Evolutionary conservation across 1,140 invertebrate genomes (phyloP), one percentile per base, ranked within the genome.

Genomic region (Drosophila nigromelanica): DNA sequence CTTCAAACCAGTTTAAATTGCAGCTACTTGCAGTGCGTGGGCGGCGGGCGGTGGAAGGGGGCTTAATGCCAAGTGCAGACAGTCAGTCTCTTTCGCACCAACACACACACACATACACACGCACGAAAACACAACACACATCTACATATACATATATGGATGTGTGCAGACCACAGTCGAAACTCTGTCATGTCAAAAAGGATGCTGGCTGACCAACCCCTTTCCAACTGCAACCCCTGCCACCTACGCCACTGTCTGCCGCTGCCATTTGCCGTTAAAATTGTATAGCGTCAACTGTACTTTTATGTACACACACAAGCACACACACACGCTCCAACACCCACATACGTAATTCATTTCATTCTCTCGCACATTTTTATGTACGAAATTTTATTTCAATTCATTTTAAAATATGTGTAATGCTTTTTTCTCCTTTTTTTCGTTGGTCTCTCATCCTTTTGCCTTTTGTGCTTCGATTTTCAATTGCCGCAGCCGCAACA

Each of bases 331-430:
- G 69, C 43, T 12, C 14, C 21, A 45, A 40, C 40, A 56, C n/a
- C 18, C 48, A 27, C 40, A 58, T 40, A 63, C 68, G 56, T 58
- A 76, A 62, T 72, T 76, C 71, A 74, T 76, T 76, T 76, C 39
- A 52, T 63, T 55, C 71, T 73, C 71, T 61, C 60, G 67, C 60
- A 54, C 83, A 81, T 82, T 89, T 87, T 82, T 89, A 89, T 87
- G 75, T 76, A 79, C 83, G 78, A 89, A 73, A 87, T 89, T 89
- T 89, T 72, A 87, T 87, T 87, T 89, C 83, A 87, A 89, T 87
- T 80, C 83, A 89, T 87, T 87, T 87, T 83, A 86, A 58, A 87
- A 86, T 86, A 86, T 80, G 81, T 85, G 81, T 85, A 85, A 87
- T 89, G 82, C 60, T 73, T 6, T 10, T 73, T 14, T 45, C 51